Evolutionary conservation across 1,140 invertebrate genomes (phyloP), one percentile per base, ranked within the genome.

Genomic region (Oreohelix idahoensis): DNA sequence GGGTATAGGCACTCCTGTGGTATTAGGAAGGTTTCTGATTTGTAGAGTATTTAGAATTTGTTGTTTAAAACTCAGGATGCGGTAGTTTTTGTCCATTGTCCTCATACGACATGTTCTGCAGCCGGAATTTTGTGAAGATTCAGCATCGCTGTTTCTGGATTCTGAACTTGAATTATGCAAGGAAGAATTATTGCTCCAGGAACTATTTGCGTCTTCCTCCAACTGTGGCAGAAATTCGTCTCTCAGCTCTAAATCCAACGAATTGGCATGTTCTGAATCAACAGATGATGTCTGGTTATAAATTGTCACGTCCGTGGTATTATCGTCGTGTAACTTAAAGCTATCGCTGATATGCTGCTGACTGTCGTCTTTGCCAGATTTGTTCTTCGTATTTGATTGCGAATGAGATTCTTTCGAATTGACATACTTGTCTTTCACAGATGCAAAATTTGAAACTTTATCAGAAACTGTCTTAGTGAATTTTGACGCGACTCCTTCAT

Each of bases 11-110:
- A 74, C 42, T 74, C 71, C 71, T 10, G 71, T 74, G 26, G 38
- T 39, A 36, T 74, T 74, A 1, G 71, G 71, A 26, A 74, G 42
- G 1, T 39, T 74, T 74, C n/a, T 74, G 1, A 74, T 42, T 74
- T 74, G 71, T 15, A 74, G 38, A 39, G 71, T 74, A 49, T 49
- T 74, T 10, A 74, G 71, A 39, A 74, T 74, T 35, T 74, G 71
- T 74, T 74, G 71, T 39, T 74, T 74, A 35, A 74, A 49, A 26
- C 29, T 4, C 38, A 42, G 1, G 71, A 74, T 74, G 10, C 71
- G 71, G 29, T 74, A 42, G 13, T 74, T 4, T 36, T 74, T 74
- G 38, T 74, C 71, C 1, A 66, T 29, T 23, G 23, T 5, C 29
- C 63, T 29, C 8, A 8, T 66, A 23, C 63, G 63, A 66, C 63